Evolutionary conservation across 2,888 invertebrate genomes (phyloP), one percentile per base, ranked within the genome.

Genomic region (Acanthosepion esculentum): DNA sequence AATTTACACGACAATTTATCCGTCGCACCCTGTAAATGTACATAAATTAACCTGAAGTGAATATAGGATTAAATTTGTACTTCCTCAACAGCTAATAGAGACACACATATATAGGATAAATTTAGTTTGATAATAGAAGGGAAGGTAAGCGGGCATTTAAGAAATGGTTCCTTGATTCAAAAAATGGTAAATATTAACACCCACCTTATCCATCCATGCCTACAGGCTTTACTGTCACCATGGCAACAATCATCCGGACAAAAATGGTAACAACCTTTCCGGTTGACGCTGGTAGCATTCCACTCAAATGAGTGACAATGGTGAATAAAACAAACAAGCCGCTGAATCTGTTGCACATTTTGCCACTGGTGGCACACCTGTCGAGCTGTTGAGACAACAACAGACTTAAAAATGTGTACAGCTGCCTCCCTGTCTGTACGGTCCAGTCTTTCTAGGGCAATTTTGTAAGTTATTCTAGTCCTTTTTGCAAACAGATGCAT

Each of bases 241-340:
- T 93, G 93, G 20, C 50, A 93, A 93, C 93, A 93, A 26, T 93
- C 93, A 48, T 93, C 93, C 29, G 29, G 53, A 18, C 23, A 26
- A 15, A 93, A 50, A 93, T 93, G 93, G 93, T 93, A 93, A 50
- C 93, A 93, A n/a, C 93, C 93, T 93, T 93, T 93, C 8, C 53
- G 48, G 29, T 15, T 93, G 29, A 53, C 48, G n/a, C 50, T 48
- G 1, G 93, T 93, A 18, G 93, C 93, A 18, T 29, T 93, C 93
- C 93, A 93, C 33, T 93, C 93, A 93, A 93, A 93, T 12, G 93
- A 93, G 26, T 93, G 93, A 93, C 93, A 93, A 29, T 93, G 93
- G 26, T 93, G 53, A 48, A 93, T 93, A 53, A 93, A 93, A 26
- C 93, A 93, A 93, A 93, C 93, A 6, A 93, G 23, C 10, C 33